Evolutionary conservation across 2,113 vertebrate genomes (phyloP), one percentile per base, ranked within the genome.

Genomic region (Equus przewalskii): DNA sequence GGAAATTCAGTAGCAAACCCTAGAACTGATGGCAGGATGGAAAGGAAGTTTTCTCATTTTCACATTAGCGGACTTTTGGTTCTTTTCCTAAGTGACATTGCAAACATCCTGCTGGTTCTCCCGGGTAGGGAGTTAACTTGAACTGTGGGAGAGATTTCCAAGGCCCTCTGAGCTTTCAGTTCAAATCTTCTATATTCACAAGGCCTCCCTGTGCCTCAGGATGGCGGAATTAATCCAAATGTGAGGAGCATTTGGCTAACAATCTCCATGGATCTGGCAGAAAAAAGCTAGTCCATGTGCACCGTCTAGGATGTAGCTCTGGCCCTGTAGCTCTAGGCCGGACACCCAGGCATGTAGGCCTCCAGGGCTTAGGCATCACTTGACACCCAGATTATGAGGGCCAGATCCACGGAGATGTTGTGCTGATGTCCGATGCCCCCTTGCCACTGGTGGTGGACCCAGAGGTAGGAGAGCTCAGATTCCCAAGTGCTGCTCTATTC

Each of bases 21-120:
- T 41, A 51, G 85, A 89, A 62, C 36, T 36, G 75, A 84, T 33
- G 79, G 92, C 94, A 93, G 44, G 51, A 13, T 69, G 41, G 46
- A 89, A 51, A 96, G 92, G 91, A 94, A 91, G 72, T 82, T 75
- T 96, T 41, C 78, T 95, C 60, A 89, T 96, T 95, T 94, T 97
- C 91, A 70, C 81, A 49, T 95, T 93, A 84, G 93, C 78, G 88
- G 93, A 91, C 62, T 88, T 94, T 87, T 85, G 96, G 88, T 96
- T 93, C 72, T 94, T 75, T 92, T 96, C 88, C 92, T 97, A 88
- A 96, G 84, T 91, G 93, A 83, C 91, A 91, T 69, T 83, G 64
- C 73, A 97, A 79, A 89, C 78, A 93, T 96, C 89, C 96, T 94
- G 96, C 89, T 4, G n/a, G 58, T 60, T 88, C 51, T 95, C 78